phyloP scores from a whole-genome alignment of 2,888 invertebrate genomes.

The Heliconius erato region DNA sequence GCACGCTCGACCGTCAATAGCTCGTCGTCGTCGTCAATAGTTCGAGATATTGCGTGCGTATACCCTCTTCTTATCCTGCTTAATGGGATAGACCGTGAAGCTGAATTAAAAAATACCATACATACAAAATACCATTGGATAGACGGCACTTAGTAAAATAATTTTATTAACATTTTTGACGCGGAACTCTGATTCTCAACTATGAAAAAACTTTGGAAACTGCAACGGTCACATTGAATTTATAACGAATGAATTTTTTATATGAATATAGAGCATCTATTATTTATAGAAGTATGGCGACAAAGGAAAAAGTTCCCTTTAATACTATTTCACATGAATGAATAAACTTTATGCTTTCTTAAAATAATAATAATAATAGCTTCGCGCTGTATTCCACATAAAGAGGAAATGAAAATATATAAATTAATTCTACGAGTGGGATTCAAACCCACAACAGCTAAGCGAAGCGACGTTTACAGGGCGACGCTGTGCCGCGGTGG shows the following conservation, averaged over 20 bases:
- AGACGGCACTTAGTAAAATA: too few relatives aligned
- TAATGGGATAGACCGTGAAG: neutral
- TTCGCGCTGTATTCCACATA: too few relatives aligned
- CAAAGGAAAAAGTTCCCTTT: neutral
- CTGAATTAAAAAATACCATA: neutral
- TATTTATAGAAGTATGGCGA: neutral
- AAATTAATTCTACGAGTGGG: too few relatives aligned
- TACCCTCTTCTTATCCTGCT: neutral
- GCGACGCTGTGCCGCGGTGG: too few relatives aligned
- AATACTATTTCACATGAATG: too few relatives aligned
- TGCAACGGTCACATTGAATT: constrained; percentile 9
- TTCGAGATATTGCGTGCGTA: too few relatives aligned
- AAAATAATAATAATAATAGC: too few relatives aligned
- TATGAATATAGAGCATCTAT: neutral
- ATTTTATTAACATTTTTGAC: neutral
- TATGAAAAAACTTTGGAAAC: neutral
- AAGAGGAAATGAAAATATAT: too few relatives aligned
- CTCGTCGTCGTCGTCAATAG: too few relatives aligned
- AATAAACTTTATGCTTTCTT: too few relatives aligned
- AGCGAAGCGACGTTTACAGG: too few relatives aligned
- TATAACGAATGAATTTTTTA: constrained; percentile 6
- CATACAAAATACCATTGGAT: neutral
- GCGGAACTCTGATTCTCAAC: neutral
- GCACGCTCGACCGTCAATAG: neutral
- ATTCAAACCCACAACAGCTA: too few relatives aligned